phyloP scores from a whole-genome alignment of 2,888 invertebrate species.

The Ligdia adustata region DNA sequence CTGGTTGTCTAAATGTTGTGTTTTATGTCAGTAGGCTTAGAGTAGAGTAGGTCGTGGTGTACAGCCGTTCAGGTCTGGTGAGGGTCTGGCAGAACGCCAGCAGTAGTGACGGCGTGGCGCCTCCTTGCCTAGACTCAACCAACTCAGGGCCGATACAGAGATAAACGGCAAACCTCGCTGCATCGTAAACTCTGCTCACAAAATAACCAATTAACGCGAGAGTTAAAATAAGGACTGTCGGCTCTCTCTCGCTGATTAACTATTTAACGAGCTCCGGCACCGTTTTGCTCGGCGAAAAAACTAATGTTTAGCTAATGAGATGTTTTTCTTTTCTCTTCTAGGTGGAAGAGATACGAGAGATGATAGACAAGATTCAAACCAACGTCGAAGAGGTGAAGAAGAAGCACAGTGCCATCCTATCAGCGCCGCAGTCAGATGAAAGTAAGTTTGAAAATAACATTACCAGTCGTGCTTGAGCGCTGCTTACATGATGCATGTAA shows the following conservation, averaged over 20 bases:
- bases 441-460: no score
- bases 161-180: conserved; percentile 32
- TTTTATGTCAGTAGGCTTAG: neutral
- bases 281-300: conserved; percentile 6
- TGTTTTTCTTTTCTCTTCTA: conserved; percentile 61
- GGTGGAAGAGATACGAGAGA: conserved; percentile 99
- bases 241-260: conserved; percentile 17
- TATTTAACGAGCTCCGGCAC: conserved; percentile 23
- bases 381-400: conserved; percentile 99
- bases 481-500: no score
- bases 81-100: conserved; percentile 55
- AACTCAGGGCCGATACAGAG: neutral
- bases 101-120: conserved; percentile 33
- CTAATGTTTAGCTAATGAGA: conserved; percentile 18
- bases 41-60: conserved; percentile 41
- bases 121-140: neutral
- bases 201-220: conserved; percentile 47
- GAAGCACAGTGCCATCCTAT: conserved; percentile 99
- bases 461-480: no score
- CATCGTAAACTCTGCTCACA: conserved; percentile 40
- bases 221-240: conserved; percentile 35
- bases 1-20: no score
- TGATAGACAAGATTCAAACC: conserved; percentile 99
- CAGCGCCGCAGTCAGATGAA: conserved; percentile 99
- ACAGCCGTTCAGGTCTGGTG: conserved; percentile 14